These are phyloP conservation scores for Ambastaia sidthimunki DNA, from an alignment of 2,797 vertebrate genomes.

Conservation along the genomic window DNA sequence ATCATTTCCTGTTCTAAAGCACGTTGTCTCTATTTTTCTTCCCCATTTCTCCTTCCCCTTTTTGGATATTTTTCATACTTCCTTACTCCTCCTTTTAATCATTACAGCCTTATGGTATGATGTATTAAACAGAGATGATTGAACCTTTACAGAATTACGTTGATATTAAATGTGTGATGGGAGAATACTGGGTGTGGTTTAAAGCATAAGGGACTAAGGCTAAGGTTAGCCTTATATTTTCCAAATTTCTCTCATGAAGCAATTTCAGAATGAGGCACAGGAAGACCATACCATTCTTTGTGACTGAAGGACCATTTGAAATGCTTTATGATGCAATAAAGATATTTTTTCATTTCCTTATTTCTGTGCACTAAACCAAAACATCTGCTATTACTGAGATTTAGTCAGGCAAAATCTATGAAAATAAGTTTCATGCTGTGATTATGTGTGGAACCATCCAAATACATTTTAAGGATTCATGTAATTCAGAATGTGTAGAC, in stretches of 20 bases:
- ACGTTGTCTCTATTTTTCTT: slow-evolving; percentile 41
- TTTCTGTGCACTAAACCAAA: not conserved
- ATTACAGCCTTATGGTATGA: slow-evolving; percentile 31
- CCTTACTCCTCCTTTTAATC: slow-evolving; percentile 41
- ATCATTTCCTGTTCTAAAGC: slow-evolving; percentile 67
- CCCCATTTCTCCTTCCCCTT: slow-evolving; percentile 31
- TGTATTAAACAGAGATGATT: slow-evolving; percentile 26
- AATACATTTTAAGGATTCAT: no score
- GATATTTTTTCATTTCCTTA: not conserved
- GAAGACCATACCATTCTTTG: slow-evolving; percentile 63
- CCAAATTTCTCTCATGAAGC: not conserved
- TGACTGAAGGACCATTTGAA: slow-evolving; percentile 63
- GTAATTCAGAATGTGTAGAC: no score
- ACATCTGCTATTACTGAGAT: not conserved
- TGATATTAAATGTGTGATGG: slow-evolving; percentile 3
- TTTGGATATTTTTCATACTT: slow-evolving; percentile 52
- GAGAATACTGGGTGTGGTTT: not conserved
- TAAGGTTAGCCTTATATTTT: not conserved
- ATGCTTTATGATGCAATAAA: slow-evolving; percentile 71
- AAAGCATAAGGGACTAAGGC: not conserved
- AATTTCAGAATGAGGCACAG: slow-evolving; percentile 44
- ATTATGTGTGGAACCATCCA: no score
- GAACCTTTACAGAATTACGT: slow-evolving; percentile 30
- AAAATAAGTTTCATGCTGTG: no score
- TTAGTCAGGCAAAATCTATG: not conserved